Evolutionary conservation across 2,888 invertebrate genomes (phyloP), one percentile per base, ranked within the genome.

Genomic region (Dynastes grantii): DNA sequence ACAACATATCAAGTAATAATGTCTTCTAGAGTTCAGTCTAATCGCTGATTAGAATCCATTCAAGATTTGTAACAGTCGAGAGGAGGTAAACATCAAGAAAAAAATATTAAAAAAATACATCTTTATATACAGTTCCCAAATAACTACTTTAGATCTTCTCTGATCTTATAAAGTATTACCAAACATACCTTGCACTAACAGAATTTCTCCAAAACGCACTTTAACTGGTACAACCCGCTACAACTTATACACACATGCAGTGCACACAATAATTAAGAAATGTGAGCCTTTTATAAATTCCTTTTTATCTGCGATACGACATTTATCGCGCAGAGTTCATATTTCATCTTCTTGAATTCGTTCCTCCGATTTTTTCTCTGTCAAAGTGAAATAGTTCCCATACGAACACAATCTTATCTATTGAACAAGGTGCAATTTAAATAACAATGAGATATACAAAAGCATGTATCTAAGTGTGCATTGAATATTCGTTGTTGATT

Each of bases 321-420:
- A 75, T 58, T 68, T 75, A 75, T 75, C 73, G 73, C 73, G 11
- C 73, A 75, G 63, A 63, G 73, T 75, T 75, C 73, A 75, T 75
- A 27, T 61, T 75, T 63, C 73, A 75, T 45, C 68, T 68, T 45
- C 68, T 68, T 68, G 22, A 68, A 53, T 68, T 32, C 22, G 13
- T 16, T n/a, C 13, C 2, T 27, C 40, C 29, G 5, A 22, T 51
- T 37, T 68, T 37, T 45, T 68, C 6, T 5, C 63, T 11, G 13
- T 63, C 29, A 1, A 40, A 68, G 11, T 68, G 51, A 13, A 68
- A 32, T 29, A 68, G 29, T 9, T 29, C 27, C 51, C 40, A 68
- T 27, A 29, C 6, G 5, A 68, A 68, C 27, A n/a, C 68, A 68
- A 68, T 68, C 68, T 65, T 65, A 65, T 65, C 51, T 27, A 29